Conservation (phyloP, 1,140 invertebrate species). For the Sinella curviseta region DNA sequence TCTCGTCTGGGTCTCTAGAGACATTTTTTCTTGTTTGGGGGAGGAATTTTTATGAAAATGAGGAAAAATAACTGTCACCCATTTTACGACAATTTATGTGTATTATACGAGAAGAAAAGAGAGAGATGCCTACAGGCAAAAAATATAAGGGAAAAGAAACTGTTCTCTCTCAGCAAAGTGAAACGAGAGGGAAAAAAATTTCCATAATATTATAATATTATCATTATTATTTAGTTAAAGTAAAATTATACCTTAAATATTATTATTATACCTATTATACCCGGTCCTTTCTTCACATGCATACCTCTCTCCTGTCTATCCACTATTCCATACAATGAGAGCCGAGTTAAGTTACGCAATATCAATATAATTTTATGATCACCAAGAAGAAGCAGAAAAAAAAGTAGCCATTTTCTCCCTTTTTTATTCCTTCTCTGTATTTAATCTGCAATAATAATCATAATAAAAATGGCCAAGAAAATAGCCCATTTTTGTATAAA, state of each 20-base stretch:
- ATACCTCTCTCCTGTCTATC: too few species aligned
- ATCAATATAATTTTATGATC: not conserved
- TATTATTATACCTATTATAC: too few species aligned
- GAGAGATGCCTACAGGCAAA: not conserved
- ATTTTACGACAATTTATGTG: conserved; percentile 22
- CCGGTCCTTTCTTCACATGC: too few species aligned
- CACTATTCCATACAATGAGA: too few species aligned
- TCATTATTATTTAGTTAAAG: not conserved
- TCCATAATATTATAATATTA: not conserved
- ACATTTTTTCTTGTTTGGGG: not conserved
- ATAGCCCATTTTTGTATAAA: too few species aligned
- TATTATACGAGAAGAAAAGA: not conserved
- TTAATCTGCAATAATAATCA: not conserved
- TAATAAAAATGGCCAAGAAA: not conserved
- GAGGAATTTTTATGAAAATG: conserved; percentile 27
- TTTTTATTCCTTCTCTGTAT: not conserved
- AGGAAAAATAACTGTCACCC: conserved; percentile 22
- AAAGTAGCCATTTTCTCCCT: not conserved
- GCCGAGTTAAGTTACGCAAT: not conserved
- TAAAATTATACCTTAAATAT: not conserved
- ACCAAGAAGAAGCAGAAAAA: too few species aligned
- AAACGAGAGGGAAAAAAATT: not conserved
- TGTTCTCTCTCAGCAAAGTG: not conserved
- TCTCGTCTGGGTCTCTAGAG: too few species aligned
- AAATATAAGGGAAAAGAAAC: not conserved